Evolutionary conservation across 2,113 vertebrate genomes (phyloP).

Genomic region (Cyprinodon variegatus): DNA sequence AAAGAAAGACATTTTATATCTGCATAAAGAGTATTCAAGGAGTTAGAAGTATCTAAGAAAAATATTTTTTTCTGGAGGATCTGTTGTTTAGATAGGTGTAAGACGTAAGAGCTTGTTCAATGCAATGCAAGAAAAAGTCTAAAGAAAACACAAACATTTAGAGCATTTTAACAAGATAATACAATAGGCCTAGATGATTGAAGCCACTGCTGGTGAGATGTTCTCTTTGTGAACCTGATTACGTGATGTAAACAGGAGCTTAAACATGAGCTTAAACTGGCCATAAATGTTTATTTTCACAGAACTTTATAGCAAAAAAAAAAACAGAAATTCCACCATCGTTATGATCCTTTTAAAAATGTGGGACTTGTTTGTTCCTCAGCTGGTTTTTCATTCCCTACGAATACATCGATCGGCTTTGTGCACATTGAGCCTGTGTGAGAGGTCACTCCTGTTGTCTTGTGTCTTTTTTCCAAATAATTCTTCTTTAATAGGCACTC

Average conservation of each 20-base stretch:
- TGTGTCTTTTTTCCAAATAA: slow-evolving; percentile 29
- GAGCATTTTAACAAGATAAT: slow-evolving; percentile 28
- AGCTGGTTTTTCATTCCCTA: slow-evolving; percentile 37
- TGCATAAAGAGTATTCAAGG: slow-evolving; percentile 12
- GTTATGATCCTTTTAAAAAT: slow-evolving; percentile 49
- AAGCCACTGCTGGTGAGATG: slow-evolving; percentile 52
- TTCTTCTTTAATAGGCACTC: slow-evolving; percentile 53
- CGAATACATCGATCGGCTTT: slow-evolving; percentile 32
- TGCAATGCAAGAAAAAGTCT: background rate
- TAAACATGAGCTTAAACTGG: slow-evolving; percentile 37
- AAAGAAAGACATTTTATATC: background rate
- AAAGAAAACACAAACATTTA: slow-evolving; percentile 1
- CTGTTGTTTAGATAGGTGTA: slow-evolving; percentile 24
- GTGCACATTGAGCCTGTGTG: slow-evolving; percentile 39
- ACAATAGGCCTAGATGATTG: slow-evolving; percentile 63
- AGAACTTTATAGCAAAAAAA: slow-evolving; percentile 36
- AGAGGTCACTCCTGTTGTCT: slow-evolving; percentile 49
- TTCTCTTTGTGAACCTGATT: slow-evolving; percentile 39
- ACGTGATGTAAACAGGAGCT: slow-evolving; percentile 34
- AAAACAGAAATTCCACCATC: slow-evolving; percentile 24
- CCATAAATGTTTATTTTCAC: slow-evolving; percentile 38
- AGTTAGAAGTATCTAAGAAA: slow-evolving; percentile 2
- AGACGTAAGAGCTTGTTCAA: slow-evolving; percentile 42
- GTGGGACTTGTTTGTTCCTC: slow-evolving; percentile 12
- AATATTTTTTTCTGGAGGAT: slow-evolving; percentile 31